Base-by-base conservation (phyloP, 2,113 vertebrate species). In the Neotoma lepida region DNA sequence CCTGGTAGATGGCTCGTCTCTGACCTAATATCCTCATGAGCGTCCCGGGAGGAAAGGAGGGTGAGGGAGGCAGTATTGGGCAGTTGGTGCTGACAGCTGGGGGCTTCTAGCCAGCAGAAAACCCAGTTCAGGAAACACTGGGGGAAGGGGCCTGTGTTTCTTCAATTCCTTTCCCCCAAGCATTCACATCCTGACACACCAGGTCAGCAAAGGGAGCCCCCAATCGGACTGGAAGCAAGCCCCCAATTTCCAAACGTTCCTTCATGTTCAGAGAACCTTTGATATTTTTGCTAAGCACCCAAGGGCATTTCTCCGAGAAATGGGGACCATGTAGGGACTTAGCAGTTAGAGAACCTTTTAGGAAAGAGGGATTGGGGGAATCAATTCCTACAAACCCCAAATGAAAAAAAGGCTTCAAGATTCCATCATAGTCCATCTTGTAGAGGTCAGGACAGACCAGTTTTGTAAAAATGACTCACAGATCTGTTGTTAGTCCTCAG, bases 11-110 rank as follows among this genome's bases (percentile, higher is more conserved):
- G 97, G 98, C 46, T 98, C 98, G 9, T 98, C 98, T 26, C 96
- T 98, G 63, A 97, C 98, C 91, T 99, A 98, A 98, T 98, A 99
- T 98, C 98, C 97, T 98, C 97, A 63, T 39, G 73, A 66, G 73
- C 61, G 28, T 63, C 44, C 8, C 20, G 35, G 10, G 33, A 15
- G 68, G 49, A 56, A 76, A 68, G 64, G 49, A 54, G 13, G 84
- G 51, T 18, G 73, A 61, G 44, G 30, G 24, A 17, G 44, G 56
- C 26, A 41, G 30, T 46, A 18, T 3, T 2, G 66, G 74, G 39
- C n/a, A 41, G 10, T 56, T 85, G 46, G 49, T 41, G 24, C 24
- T 9, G 49, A 76, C 3, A 66, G 44, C 22, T 76, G 15, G 70
- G 49, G 5, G 17, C 56, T 63, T 84, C 76, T 26, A 35, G 51